Evolutionary conservation across 2,797 vertebrate species (phyloP).

Genomic region (Argya squamiceps): DNA sequence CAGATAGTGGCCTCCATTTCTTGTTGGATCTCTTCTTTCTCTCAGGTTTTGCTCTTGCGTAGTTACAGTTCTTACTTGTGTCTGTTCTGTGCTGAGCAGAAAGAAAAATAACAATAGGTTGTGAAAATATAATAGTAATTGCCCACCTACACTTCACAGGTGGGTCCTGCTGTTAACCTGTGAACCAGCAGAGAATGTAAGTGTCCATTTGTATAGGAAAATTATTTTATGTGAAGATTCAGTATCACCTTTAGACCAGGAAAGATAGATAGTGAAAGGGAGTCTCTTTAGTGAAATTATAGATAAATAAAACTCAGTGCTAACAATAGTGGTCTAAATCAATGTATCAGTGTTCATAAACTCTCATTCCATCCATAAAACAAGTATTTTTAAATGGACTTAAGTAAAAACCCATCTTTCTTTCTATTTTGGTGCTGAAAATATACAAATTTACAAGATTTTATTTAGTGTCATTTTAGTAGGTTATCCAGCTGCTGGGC

Average conservation of each 20-base stretch:
- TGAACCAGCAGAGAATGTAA: background rate
- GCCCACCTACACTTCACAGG: background rate
- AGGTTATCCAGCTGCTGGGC: background rate
- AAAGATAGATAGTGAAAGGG: background rate
- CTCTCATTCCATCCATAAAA: background rate
- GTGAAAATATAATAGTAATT: background rate
- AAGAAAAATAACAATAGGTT: background rate
- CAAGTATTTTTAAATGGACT: background rate
- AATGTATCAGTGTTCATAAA: background rate
- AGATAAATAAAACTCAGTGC: background rate
- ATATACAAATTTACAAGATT: background rate
- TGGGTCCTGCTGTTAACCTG: background rate
- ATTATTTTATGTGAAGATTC: background rate
- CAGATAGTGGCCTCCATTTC: constrained; percentile 52
- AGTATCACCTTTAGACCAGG: background rate
- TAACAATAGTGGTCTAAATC: background rate
- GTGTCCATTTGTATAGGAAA: background rate
- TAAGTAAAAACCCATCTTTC: background rate
- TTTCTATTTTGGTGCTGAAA: background rate
- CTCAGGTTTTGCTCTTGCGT: background rate
- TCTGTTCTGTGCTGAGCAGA: background rate
- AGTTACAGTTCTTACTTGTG: background rate
- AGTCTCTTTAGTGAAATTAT: background rate
- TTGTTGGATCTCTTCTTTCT: constrained; percentile 21
- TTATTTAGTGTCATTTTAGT: background rate